Percentiles rank a stretch among this genome's conserved stretches.
These are phyloP conservation scores for Pseudanteris insignis DNA, from an alignment of 2,888 invertebrate genomes.

Conservation along the genomic window DNA sequence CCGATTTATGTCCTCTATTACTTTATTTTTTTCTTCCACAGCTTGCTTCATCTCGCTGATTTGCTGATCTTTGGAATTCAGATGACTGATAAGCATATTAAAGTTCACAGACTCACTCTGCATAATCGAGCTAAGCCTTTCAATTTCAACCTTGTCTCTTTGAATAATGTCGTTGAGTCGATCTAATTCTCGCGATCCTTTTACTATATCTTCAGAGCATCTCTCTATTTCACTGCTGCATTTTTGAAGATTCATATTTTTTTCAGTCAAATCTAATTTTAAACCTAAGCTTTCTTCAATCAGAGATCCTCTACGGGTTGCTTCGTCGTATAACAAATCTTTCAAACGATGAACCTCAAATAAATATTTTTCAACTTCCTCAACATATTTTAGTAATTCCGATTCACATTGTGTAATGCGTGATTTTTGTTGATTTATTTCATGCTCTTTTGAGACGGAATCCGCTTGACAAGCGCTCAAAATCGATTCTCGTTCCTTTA, in stretches of 20 bases:
- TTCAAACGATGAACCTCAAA: constrained; percentile 63
- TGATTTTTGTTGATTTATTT: constrained; percentile 9
- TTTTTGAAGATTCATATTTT: constrained; percentile 16
- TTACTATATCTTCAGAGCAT: constrained; percentile 17
- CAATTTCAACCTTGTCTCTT: constrained; percentile 61
- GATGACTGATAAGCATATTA: constrained; percentile 22
- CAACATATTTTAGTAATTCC: constrained; percentile 33
- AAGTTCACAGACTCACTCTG: constrained; percentile 33
- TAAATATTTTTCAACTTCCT: constrained; percentile 35
- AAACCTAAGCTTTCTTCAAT: constrained; percentile 30
- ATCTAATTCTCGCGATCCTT: not conserved
- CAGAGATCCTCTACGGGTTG: constrained; percentile 45
- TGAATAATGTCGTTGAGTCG: constrained; percentile 28
- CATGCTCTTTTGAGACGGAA: constrained; percentile 6
- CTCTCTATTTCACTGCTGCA: constrained; percentile 17
- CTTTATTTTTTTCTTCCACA: constrained; percentile 49
- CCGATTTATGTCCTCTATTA: constrained; percentile 40
- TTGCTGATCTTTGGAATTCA: constrained; percentile 62
- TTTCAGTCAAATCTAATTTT: constrained; percentile 52
- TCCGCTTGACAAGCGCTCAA: constrained; percentile 31
- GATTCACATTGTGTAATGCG: constrained; percentile 17
- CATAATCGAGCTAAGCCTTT: constrained; percentile 59
- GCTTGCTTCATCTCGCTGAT: constrained; percentile 48
- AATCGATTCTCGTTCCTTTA: constrained; percentile 34
- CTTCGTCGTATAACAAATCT: constrained; percentile 63